Conservation (phyloP, 2,113 vertebrate species). For the Gambusia affinis region DNA sequence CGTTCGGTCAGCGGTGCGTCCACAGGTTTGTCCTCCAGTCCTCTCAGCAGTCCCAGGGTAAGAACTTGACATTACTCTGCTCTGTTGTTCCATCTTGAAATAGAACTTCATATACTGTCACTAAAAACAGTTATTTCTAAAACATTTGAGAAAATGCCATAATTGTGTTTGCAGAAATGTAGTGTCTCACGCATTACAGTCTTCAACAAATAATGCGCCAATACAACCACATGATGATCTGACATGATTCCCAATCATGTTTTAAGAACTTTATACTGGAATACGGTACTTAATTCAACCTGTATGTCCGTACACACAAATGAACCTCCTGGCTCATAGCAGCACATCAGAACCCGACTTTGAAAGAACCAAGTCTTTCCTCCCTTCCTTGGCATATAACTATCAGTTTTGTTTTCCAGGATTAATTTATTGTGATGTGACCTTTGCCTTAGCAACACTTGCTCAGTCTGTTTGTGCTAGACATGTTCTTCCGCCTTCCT, state of each 20-base stretch:
- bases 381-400: conserved; percentile 4
- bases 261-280: too few relatives aligned
- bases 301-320: too few relatives aligned
- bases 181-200: too few relatives aligned
- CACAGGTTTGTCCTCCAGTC: conserved; percentile 89
- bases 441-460: conserved; percentile 6
- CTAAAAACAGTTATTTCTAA: too few relatives aligned
- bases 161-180: too few relatives aligned
- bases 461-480: conserved; percentile 1
- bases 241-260: too few relatives aligned
- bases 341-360: background rate
- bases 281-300: too few relatives aligned
- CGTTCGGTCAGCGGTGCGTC: conserved; percentile 92
- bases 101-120: background rate
- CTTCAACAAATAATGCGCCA: too few relatives aligned
- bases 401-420: conserved; percentile 20
- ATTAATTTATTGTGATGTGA: conserved; percentile 40
- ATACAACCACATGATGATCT: too few relatives aligned
- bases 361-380: background rate
- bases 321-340: background rate
- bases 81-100: background rate
- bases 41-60: conserved; percentile 91
- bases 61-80: conserved; percentile 43
- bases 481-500: conserved; percentile 48
- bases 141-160: too few relatives aligned